phyloP scores from a whole-genome alignment of 2,113 vertebrate genomes.

The Xiphophorus hellerii region DNA sequence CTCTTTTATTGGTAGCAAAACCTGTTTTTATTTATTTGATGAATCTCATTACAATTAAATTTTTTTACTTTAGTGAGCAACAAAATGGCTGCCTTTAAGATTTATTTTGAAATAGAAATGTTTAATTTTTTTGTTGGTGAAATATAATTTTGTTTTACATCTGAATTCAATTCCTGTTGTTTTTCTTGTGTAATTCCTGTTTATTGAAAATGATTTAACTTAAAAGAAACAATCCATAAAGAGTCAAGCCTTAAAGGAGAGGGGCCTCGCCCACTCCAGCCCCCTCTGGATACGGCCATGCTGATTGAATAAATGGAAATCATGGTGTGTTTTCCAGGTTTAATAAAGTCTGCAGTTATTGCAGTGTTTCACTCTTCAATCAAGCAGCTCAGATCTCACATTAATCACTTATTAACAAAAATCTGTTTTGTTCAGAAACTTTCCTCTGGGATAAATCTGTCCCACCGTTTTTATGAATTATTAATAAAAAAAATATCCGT shows the following conservation, averaged over 20 bases:
- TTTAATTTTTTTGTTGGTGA: no score
- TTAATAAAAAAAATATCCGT: neutral
- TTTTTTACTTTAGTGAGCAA: neutral
- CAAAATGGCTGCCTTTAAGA: neutral
- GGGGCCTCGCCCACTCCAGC: neutral
- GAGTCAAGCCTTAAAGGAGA: neutral
- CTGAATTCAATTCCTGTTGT: neutral
- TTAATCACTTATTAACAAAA: conserved; percentile 28
- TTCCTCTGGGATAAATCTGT: conserved; percentile 5
- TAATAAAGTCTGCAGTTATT: conserved; percentile 36
- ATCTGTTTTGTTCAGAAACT: neutral
- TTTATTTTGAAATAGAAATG: no score
- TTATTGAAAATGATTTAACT: neutral
- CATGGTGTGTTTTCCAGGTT: neutral
- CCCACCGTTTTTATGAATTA: conserved; percentile 22
- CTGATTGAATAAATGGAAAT: neutral
- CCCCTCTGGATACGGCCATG: neutral
- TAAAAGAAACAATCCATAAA: neutral
- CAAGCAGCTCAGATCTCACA: conserved; percentile 15
- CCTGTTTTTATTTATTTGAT: no score
- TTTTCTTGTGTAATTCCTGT: neutral
- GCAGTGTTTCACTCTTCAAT: conserved; percentile 17
- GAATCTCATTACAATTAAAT: no score
- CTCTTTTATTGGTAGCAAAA: no score
- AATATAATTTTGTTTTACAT: neutral